phyloP scores from a whole-genome alignment of 2,113 vertebrate genomes.

The Rhea pennata region DNA sequence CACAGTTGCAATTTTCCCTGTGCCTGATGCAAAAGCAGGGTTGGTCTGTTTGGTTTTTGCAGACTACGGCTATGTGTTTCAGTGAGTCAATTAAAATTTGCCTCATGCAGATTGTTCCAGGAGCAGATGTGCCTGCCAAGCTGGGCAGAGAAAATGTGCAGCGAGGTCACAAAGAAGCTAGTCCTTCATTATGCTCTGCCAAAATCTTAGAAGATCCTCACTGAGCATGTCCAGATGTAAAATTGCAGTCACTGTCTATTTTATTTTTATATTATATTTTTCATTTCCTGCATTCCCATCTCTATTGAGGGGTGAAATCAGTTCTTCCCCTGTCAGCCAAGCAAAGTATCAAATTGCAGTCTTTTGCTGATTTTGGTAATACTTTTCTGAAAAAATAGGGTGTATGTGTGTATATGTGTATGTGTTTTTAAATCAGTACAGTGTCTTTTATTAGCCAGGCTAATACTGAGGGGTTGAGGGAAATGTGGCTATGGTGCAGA shows the following conservation, averaged over 20 bases:
- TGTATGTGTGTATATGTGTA: not conserved
- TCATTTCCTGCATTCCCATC: constrained; percentile 25
- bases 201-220: constrained; percentile 43
- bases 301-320: constrained; percentile 54
- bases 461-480: not conserved
- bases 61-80: constrained; percentile 27
- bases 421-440: not conserved
- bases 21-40: not conserved
- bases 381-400: not conserved
- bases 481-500: not conserved
- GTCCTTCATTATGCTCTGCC: constrained; percentile 33
- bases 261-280: constrained; percentile 25
- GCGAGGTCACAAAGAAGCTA: constrained; percentile 52
- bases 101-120: constrained; percentile 52
- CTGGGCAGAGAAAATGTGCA: constrained; percentile 50
- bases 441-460: not conserved
- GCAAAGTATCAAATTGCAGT: not conserved
- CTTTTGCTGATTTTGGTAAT: not conserved
- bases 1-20: not conserved
- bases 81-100: constrained; percentile 57
- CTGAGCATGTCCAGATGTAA: constrained; percentile 45
- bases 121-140: constrained; percentile 61
- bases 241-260: constrained; percentile 37
- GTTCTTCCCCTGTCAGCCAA: constrained; percentile 36
- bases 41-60: not conserved